A percentile compares a stretch with the other conserved stretches of the same genome.
phyloP scores from a whole-genome alignment of 2,113 vertebrate genomes.

The Chascanopsetta lugubris region DNA sequence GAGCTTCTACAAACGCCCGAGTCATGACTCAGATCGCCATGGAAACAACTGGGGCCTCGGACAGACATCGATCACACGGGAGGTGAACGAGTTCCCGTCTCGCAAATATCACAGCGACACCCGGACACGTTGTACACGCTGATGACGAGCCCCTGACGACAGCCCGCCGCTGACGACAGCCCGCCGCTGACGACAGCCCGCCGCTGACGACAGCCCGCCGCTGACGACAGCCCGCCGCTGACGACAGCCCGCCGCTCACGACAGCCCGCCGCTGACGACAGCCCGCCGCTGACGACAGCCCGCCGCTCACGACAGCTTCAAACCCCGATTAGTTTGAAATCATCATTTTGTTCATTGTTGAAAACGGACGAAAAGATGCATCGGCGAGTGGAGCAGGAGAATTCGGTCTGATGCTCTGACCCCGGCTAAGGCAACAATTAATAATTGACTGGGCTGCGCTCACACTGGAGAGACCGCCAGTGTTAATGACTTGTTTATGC shows the following conservation, averaged over 20 bases:
- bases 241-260: too few relatives aligned
- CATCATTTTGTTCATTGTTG: background rate
- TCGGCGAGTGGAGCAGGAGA: background rate
- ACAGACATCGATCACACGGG: too few relatives aligned
- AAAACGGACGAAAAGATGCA: background rate
- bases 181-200: too few relatives aligned
- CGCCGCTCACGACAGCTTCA: background rate
- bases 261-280: too few relatives aligned
- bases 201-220: too few relatives aligned
- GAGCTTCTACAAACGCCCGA: background rate
- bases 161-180: too few relatives aligned
- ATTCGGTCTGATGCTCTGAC: too few relatives aligned
- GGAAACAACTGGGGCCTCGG: background rate
- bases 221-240: too few relatives aligned
- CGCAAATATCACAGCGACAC: too few relatives aligned
- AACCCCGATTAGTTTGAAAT: background rate
- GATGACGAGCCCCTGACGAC: too few relatives aligned
- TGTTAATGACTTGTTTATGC: background rate
- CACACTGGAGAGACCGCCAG: background rate
- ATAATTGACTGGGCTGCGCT: background rate
- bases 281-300: background rate
- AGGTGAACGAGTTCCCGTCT: too few relatives aligned
- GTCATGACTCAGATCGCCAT: background rate
- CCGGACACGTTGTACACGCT: too few relatives aligned
- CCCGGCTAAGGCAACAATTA: conserved; percentile 2